phyloP scores from a whole-genome alignment of 2,113 vertebrate genomes.

The Sula dactylatra region DNA sequence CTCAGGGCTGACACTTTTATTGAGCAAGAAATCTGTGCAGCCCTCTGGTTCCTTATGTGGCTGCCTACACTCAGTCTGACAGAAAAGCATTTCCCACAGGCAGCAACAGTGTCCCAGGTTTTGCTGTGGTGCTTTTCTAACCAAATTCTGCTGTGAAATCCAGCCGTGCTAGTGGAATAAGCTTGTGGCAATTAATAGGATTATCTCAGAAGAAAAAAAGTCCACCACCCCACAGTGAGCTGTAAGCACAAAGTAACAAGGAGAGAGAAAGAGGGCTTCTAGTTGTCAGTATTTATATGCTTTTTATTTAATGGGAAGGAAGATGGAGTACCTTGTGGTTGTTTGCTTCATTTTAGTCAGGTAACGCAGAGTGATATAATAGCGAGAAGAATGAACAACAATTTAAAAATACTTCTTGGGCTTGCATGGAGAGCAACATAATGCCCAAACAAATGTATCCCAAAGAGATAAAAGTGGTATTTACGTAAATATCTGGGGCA shows the following conservation, averaged over 20 bases:
- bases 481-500: not conserved
- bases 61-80: fast-evolving
- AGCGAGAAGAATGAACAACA: not conserved
- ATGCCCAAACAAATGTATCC: not conserved
- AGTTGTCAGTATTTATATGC: not conserved
- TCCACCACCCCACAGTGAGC: fast-evolving
- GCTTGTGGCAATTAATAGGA: not conserved
- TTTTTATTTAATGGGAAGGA: not conserved
- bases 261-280: not conserved
- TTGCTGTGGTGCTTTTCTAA: not conserved
- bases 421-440: not conserved
- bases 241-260: not conserved
- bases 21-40: not conserved
- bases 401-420: not conserved
- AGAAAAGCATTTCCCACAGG: not conserved
- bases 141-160: not conserved
- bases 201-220: not conserved
- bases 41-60: not conserved
- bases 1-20: not conserved
- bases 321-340: not conserved
- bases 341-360: not conserved
- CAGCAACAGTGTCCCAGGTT: not conserved
- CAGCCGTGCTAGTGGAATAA: not conserved
- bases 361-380: not conserved
- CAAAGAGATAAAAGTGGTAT: not conserved